Percentiles rank a stretch among this genome's conserved stretches.
Evolutionary conservation across 2,888 invertebrate species (phyloP).

Genomic region (Limulus polyphemus): DNA sequence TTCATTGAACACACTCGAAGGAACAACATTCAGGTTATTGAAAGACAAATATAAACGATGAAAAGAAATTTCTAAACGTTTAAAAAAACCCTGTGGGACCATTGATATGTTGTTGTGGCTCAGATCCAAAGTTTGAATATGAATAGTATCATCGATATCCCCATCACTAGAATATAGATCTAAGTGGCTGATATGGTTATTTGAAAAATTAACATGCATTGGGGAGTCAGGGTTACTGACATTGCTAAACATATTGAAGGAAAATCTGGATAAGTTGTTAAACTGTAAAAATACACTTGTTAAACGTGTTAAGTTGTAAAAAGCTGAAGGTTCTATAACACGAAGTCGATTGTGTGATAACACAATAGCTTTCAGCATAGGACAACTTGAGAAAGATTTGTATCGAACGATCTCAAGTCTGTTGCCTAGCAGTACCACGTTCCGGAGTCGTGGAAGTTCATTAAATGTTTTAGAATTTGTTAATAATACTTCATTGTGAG

Average conservation of each 20-base stretch:
- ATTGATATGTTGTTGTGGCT: slow-evolving; percentile 53
- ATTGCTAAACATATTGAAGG: slow-evolving; percentile 54
- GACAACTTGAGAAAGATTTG: slow-evolving; percentile 61
- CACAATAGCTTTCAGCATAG: slow-evolving; percentile 64
- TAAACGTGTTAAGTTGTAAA: slow-evolving; percentile 60
- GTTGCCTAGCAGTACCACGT: slow-evolving; percentile 59
- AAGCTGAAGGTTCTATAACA: slow-evolving; percentile 57
- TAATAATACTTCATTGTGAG: slow-evolving; percentile 61
- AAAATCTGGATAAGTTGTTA: slow-evolving; percentile 57
- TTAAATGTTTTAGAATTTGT: slow-evolving; percentile 57
- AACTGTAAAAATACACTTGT: slow-evolving; percentile 63
- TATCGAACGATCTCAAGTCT: slow-evolving; percentile 55
- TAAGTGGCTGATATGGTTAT: slow-evolving; percentile 15
- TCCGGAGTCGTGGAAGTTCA: slow-evolving; percentile 57
- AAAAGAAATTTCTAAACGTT: slow-evolving; percentile 50
- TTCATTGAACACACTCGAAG: slow-evolving; percentile 37
- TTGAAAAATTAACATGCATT: slow-evolving; percentile 36
- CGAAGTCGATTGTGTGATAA: slow-evolving; percentile 67
- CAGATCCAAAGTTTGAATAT: slow-evolving; percentile 45
- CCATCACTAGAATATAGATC: slow-evolving; percentile 31
- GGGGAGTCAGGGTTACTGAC: slow-evolving; percentile 47
- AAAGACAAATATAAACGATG: slow-evolving; percentile 56
- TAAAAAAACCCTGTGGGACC: slow-evolving; percentile 50
- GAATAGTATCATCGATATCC: slow-evolving; percentile 4
- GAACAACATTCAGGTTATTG: slow-evolving; percentile 57